Evolutionary conservation across 2,797 vertebrate species (phyloP).

Genomic region (Poecilia wingei): DNA sequence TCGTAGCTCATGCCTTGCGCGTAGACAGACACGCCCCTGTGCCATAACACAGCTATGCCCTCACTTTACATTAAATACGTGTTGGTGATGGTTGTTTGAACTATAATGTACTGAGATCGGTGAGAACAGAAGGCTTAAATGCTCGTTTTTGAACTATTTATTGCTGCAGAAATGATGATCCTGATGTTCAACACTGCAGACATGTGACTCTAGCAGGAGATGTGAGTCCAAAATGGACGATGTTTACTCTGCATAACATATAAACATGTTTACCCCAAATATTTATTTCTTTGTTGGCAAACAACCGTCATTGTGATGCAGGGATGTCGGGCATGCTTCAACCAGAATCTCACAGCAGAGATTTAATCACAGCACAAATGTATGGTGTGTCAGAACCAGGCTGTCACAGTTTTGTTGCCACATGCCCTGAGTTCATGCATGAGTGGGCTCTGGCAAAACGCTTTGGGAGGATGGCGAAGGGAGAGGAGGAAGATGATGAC

Average conservation of each 20-base stretch:
- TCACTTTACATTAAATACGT: neutral
- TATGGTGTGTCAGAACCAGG: slow-evolving; percentile 18
- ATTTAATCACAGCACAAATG: slow-evolving; percentile 11
- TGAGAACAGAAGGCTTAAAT: neutral
- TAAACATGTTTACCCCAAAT: neutral
- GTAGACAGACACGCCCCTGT: slow-evolving; percentile 66
- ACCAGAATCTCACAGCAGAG: neutral
- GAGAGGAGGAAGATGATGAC: neutral
- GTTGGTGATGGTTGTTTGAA: neutral
- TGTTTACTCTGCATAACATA: slow-evolving; percentile 14
- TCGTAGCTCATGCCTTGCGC: neutral
- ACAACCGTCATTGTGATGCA: neutral
- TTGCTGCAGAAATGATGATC: slow-evolving; percentile 21
- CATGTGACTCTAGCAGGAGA: slow-evolving; percentile 48
- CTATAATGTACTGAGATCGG: neutral
- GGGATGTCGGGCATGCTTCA: neutral
- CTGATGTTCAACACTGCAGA: slow-evolving; percentile 43
- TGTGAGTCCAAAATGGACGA: slow-evolving; percentile 58
- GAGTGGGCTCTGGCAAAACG: slow-evolving; percentile 47
- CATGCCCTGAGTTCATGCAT: slow-evolving; percentile 41
- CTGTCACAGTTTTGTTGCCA: slow-evolving; percentile 40
- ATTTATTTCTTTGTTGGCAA: neutral
- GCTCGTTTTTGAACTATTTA: slow-evolving; percentile 1
- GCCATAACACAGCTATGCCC: slow-evolving; percentile 28
- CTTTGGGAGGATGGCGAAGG: slow-evolving; percentile 15